Evolutionary conservation across 2,113 vertebrate genomes (phyloP), one percentile per base, ranked within the genome.

Genomic region (Clarias batrachus): DNA sequence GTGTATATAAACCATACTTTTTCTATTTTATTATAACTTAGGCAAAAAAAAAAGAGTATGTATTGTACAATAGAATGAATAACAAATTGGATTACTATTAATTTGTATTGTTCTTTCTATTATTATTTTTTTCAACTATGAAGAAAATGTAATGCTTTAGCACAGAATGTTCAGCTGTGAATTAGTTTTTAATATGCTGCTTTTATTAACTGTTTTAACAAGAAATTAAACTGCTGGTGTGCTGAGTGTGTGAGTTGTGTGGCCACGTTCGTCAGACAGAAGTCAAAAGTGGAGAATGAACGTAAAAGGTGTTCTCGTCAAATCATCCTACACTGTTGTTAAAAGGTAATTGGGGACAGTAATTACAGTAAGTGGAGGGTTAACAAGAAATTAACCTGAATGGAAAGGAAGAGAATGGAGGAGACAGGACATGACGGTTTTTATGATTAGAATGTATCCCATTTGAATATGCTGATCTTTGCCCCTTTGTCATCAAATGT

Each of bases 281-380:
- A 89, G 59, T 86, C 84, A 66, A 83, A 87, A 54, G 78, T 86
- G 79, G 27, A 76, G 76, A 59, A 65, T 71, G 59, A 87, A 74
- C 9, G 70, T 65, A 23, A 68, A 48, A 83, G 33, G 68, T 87
- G 83, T 88, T 86, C 84, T 88, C 16, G 83, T 71, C 60, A 70
- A 84, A 86, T 86, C 23, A 54, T 85, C 60, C 66, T 81, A 68
- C 52, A 60, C 86, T 86, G 85, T 83, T 88, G 87, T 88, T 78
- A 86, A 66, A 81, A 81, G 87, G 81, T 90, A 90, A 90, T 90
- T 88, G 89, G 85, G 89, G 87, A 82, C 87, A 77, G 87, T 89
- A 90, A 87, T 89, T 87, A 86, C n/a, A 70, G 86, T 86, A 90
- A 87, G 86, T 89, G 88, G 88, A 88, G 86, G 84, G 88, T 88